Percentiles rank a stretch among this genome's conserved stretches.
These are phyloP conservation scores for Nothocercus julius DNA, from an alignment of 2,113 vertebrate species.

Conservation along the genomic window DNA sequence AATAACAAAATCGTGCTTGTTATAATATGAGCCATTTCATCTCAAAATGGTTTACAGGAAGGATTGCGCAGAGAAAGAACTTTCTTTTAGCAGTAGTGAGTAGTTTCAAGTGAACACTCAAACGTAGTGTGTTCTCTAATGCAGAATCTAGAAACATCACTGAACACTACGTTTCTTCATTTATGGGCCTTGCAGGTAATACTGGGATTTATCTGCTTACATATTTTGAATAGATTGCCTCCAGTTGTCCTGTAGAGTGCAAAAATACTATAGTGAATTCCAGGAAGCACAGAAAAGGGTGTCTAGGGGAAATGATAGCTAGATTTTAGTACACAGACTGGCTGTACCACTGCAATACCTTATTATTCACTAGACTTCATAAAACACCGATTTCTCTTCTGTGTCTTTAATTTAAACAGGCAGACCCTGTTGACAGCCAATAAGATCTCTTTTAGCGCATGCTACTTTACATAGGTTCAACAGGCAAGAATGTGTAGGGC, in stretches of 20 bases:
- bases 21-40: neutral
- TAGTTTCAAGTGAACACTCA: neutral
- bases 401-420: neutral
- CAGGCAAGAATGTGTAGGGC: neutral
- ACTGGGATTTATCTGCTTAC: neutral
- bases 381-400: neutral
- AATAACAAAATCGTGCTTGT: neutral
- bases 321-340: conserved; percentile 5
- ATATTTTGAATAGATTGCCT: neutral
- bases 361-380: neutral
- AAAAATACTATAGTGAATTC: neutral
- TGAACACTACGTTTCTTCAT: neutral
- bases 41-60: neutral
- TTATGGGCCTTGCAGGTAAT: neutral
- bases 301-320: neutral
- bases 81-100: neutral
- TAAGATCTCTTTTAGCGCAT: neutral
- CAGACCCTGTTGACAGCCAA: neutral
- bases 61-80: neutral
- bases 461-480: neutral
- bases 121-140: neutral
- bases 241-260: neutral
- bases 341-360: neutral
- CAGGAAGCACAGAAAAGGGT: neutral
- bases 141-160: neutral